Evolutionary conservation across 2,888 invertebrate species (phyloP), one percentile per base, ranked within the genome.

Genomic region (Pseudococcus jackbeardsleyi): DNA sequence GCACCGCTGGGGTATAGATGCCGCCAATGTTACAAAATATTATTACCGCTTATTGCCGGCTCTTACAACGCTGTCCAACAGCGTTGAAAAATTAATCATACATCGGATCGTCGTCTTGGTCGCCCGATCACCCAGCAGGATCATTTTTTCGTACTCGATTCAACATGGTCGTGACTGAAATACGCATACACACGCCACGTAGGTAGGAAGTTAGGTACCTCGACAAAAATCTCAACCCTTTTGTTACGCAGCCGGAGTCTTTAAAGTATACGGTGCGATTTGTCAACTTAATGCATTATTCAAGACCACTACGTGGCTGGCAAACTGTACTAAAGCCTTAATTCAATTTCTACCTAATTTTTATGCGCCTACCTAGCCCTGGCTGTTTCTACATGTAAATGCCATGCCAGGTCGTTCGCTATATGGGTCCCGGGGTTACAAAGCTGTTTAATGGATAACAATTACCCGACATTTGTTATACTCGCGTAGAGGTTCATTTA

Each of bases 241-340:
- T 39, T 39, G 64, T 64, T 64, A 64, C 64, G n/a, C 77, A 77
- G 77, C 39, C 17, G 39, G 77, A 39, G 39, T 77, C 39, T 39
- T 33, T 39, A 17, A 9, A 39, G 15, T 64, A 64, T 9, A 22
- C 22, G 1, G 22, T 64, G 64, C 64, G 64, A 64, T 33, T 33
- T 77, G 39, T 77, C 77, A 77, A 77, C 77, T 77, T 77, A n/a
- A 77, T 77, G 77, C 77, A 77, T 77, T 77, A 77, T 77, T 77
- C 77, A 77, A 39, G 64, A 64, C 64, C 64, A 64, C 64, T 64
- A 59, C 64, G 64, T 22, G 22, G 19, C 64, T 22, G 5, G 59
- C 64, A 64, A 64, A 64, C 12, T 77, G 79, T 33, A 82, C 46
- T 33, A 82, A 39, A 82, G 46, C 26, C 19, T 46, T 26, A 82